A percentile compares a stretch with the other conserved stretches of the same genome.
Conservation (phyloP, 2,888 invertebrate species). For the Atethmia centrago region DNA sequence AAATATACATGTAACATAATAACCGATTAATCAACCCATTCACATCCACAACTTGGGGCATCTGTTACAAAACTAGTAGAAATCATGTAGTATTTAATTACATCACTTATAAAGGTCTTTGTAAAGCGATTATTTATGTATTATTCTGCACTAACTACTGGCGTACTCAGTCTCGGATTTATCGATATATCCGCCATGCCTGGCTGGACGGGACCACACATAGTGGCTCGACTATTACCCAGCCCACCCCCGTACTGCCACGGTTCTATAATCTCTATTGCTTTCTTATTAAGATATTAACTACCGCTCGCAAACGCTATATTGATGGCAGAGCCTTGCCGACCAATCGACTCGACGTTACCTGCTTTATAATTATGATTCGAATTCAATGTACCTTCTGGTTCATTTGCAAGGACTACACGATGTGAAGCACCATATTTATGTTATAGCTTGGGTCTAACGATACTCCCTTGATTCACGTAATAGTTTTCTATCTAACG, state of each 20-base stretch:
- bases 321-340: constrained; percentile 74
- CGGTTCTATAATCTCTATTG: constrained; percentile 83
- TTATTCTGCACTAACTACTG: constrained; percentile 68
- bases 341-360: constrained; percentile 58
- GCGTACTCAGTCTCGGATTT: constrained; percentile 67
- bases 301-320: constrained; percentile 82
- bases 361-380: constrained; percentile 71
- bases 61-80: constrained; percentile 52
- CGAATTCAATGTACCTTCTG: constrained; percentile 60
- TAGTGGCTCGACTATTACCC: constrained; percentile 73
- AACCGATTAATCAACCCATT: constrained; percentile 27
- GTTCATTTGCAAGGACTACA: constrained; percentile 58
- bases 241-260: constrained; percentile 79
- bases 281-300: constrained; percentile 89
- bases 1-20: constrained; percentile 4
- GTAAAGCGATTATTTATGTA: constrained; percentile 64
- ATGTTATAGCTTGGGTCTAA: constrained; percentile 28
- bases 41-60: constrained; percentile 27
- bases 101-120: constrained; percentile 60
- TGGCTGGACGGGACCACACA: constrained; percentile 84
- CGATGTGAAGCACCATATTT: constrained; percentile 29
- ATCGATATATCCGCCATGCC: constrained; percentile 71
- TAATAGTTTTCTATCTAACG: constrained; percentile 16
- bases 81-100: constrained; percentile 58
- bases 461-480: constrained; percentile 7